A percentile compares a stretch with the other conserved stretches of the same genome.
These are phyloP conservation scores for Tolypeutes matacus DNA, from an alignment of 2,797 vertebrate species.

Conservation along the genomic window DNA sequence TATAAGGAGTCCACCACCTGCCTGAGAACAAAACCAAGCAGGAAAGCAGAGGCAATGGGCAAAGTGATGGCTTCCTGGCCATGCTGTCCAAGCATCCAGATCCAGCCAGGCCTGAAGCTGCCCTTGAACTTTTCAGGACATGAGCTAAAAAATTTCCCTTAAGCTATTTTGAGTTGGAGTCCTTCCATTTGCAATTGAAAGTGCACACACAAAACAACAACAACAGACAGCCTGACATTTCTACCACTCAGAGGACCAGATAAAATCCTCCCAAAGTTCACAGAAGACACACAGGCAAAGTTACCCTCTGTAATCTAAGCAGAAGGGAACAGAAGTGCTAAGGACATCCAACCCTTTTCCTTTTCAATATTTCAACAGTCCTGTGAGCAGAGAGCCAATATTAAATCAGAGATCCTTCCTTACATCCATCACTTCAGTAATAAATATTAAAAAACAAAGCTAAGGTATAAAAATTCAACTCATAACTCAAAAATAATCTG, in stretches of 20 bases:
- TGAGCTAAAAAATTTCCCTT: background rate
- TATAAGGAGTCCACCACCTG: too few relatives aligned
- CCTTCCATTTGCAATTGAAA: background rate
- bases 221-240: conserved; percentile 55
- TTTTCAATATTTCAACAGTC: background rate
- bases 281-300: background rate
- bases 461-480: conserved; percentile 33
- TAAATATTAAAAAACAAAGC: conserved; percentile 73
- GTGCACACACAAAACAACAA: background rate
- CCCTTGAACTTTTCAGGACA: background rate
- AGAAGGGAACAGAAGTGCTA: background rate
- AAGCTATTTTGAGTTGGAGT: background rate
- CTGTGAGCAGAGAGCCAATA: conserved; percentile 58
- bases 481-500: conserved; percentile 66
- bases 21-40: background rate
- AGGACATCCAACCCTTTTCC: background rate
- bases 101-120: background rate
- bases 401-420: conserved; percentile 8
- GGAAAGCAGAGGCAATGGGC: background rate
- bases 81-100: background rate
- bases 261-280: conserved; percentile 14
- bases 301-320: background rate
- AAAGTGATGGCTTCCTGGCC: background rate
- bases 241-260: background rate
- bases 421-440: background rate